Percentiles rank a stretch among this genome's conserved stretches.
Conservation (phyloP, 2,888 invertebrate genomes). For the Polietes domitor region DNA sequence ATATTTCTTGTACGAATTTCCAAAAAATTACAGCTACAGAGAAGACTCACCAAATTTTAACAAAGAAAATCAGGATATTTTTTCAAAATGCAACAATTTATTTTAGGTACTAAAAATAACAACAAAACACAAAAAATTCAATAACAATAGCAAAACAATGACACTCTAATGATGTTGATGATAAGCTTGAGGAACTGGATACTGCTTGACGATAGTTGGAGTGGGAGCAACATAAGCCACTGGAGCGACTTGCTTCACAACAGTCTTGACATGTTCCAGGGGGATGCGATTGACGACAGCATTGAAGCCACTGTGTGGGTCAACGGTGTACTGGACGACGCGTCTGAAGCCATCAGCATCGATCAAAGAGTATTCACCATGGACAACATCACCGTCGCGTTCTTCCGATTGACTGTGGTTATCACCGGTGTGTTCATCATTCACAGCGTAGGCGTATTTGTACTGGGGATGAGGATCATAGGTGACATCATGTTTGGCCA, state of each 20-base stretch:
- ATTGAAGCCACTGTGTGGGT: conserved; percentile 70
- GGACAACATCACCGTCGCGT: conserved; percentile 77
- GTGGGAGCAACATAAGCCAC: conserved; percentile 57
- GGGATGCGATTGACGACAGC: conserved; percentile 71
- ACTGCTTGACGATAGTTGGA: conserved; percentile 50
- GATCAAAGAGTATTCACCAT: conserved; percentile 77
- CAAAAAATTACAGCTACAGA: no score
- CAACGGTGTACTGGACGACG: conserved; percentile 71
- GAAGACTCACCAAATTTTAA: no score
- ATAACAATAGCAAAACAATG: not conserved
- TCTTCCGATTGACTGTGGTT: conserved; percentile 77
- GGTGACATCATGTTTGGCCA: conserved; percentile 73
- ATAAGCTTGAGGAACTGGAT: conserved; percentile 66
- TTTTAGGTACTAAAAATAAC: conserved; percentile 31
- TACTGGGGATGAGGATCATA: conserved; percentile 77
- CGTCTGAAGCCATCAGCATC: conserved; percentile 77
- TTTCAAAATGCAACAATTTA: conserved; percentile 50
- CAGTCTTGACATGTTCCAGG: conserved; percentile 52
- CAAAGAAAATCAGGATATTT: no score
- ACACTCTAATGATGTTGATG: conserved; percentile 67
- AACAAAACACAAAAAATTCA: no score
- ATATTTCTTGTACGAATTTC: no score
- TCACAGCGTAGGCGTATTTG: conserved; percentile 76
- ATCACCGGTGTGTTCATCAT: conserved; percentile 77
- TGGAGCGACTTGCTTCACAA: conserved; percentile 71